A percentile compares a stretch with the other conserved stretches of the same genome.
Conservation (phyloP, 2,113 vertebrate species). For the Phylloscopus trochilus region DNA sequence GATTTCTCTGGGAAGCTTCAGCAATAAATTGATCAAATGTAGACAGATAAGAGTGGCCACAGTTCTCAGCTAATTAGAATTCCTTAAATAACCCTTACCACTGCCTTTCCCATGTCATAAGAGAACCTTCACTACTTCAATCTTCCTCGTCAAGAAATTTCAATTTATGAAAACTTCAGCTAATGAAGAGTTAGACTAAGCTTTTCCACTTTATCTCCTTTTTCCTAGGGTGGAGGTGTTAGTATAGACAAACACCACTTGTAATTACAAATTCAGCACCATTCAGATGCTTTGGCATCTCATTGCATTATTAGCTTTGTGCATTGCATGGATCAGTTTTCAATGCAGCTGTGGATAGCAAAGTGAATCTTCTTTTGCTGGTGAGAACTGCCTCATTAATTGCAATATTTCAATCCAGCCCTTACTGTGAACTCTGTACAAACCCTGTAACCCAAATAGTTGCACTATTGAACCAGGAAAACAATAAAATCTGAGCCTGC, state of each 20-base stretch:
- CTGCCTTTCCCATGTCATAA: neutral
- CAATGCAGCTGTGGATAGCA: neutral
- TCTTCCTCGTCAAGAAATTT: slow-evolving; percentile 10
- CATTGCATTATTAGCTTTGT: neutral
- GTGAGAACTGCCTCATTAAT: neutral
- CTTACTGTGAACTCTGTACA: neutral
- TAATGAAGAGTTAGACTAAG: neutral
- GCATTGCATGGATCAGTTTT: neutral
- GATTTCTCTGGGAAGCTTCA: neutral
- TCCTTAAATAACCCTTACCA: neutral
- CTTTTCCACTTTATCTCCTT: neutral
- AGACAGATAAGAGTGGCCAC: neutral
- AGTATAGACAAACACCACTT: neutral
- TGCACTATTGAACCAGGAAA: neutral
- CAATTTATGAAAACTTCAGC: neutral
- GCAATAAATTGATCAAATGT: neutral
- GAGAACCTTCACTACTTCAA: neutral
- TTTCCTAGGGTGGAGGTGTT: neutral
- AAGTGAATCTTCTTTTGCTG: neutral
- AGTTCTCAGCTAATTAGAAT: neutral
- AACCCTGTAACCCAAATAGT: neutral
- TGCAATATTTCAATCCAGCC: neutral
- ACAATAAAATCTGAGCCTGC: neutral
- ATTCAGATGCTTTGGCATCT: neutral
- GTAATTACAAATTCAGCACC: neutral